Base-by-base conservation (phyloP, 2,888 invertebrate species). In the Eristalis arbustorum region DNA sequence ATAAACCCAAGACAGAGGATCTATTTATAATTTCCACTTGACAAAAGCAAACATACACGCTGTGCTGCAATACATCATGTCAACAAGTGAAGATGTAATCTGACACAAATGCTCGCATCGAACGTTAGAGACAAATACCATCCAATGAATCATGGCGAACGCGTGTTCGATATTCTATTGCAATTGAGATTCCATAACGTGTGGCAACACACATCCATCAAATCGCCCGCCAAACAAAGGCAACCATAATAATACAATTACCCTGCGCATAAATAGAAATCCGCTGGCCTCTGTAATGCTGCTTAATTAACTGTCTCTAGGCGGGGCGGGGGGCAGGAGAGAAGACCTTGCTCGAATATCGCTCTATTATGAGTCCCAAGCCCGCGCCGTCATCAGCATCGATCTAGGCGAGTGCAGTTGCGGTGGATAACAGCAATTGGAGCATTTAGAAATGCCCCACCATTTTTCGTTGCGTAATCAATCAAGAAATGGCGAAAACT, bases 231-330 rank as follows among this genome's bases (percentile, higher is more conserved):
- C 25, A 76, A 76, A 57, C 66, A 68, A 80, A 42, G 18, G 34
- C 22, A 69, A 49, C 42, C 10, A 42, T 14, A 40, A 63, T 62
- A 80, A 64, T 28, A 73, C 73, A 73, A 73, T 73, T 73, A 23
- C 34, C 57, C 49, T 8, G 64, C 34, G 34, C 42, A 42, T 69
- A 59, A 68, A 66, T 49, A 28, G 67, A 81, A 81, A 84, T 73
- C 49, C 81, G 73, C 71, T 85, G 82, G 85, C 82, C 82, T 82
- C 81, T 82, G 82, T 74, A 82, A 82, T 82, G 71, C 73, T 69
- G 31, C 56, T 82, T 85, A 85, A 82, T 85, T 82, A 85, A 74
- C 82, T 14, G 62, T 63, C 75, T 67, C 61, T 64, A 28, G 18
- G 40, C 14, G 49, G 23, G 59, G 25, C 25, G 25, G 34, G 25